A percentile compares a stretch with the other conserved stretches of the same genome.
phyloP scores from a whole-genome alignment of 2,888 invertebrate genomes.

The Eustalomyia histrio region DNA sequence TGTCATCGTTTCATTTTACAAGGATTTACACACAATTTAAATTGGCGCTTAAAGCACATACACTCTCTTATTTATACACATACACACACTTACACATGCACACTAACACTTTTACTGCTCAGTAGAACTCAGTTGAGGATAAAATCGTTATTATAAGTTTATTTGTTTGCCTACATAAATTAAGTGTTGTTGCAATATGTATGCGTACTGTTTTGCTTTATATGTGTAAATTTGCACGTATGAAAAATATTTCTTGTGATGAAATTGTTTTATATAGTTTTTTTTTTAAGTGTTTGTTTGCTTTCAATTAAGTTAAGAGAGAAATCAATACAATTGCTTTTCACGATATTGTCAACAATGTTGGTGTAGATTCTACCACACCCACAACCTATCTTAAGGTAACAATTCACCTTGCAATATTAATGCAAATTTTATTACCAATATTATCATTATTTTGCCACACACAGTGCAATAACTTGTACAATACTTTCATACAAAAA shows the following conservation, averaged over 20 bases:
- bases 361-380: too few relatives aligned
- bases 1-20: conserved; percentile 51
- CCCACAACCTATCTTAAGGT: too few relatives aligned
- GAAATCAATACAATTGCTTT: conserved; percentile 45
- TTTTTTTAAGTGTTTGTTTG: conserved; percentile 38
- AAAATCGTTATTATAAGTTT: conserved; percentile 57
- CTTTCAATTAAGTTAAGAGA: conserved; percentile 57
- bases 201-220: neutral
- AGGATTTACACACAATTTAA: conserved; percentile 54
- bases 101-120: conserved; percentile 33
- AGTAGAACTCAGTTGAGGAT: conserved; percentile 60
- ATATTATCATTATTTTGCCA: too few relatives aligned
- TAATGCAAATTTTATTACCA: too few relatives aligned
- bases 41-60: conserved; percentile 24
- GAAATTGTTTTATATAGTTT: neutral
- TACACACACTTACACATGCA: neutral
- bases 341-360: too few relatives aligned
- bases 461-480: too few relatives aligned
- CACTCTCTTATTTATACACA: neutral
- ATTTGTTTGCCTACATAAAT: conserved; percentile 53
- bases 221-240: neutral
- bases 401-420: too few relatives aligned
- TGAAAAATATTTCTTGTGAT: neutral
- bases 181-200: conserved; percentile 18
- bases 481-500: too few relatives aligned